Base-by-base conservation (phyloP, 2,797 vertebrate species). In the Zalophus californianus region DNA sequence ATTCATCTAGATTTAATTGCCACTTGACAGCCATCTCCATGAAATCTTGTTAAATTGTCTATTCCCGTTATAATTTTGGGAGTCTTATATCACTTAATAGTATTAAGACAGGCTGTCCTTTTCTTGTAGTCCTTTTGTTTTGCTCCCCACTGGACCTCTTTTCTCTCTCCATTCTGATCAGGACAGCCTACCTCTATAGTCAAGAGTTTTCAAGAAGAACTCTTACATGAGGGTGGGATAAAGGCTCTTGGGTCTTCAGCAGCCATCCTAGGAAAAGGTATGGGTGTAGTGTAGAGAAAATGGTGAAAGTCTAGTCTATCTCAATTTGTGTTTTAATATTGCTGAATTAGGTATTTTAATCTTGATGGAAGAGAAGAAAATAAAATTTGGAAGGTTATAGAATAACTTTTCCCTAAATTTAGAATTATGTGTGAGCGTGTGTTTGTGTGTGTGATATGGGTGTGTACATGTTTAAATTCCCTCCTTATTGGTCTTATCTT, bases 401-500 rank as follows among this genome's bases (percentile, higher is more conserved):
- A 56, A 70, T 70, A 92, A 86, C 2, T 75, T 85, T 79, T 79
- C n/a, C 56, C 14, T 18, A 48, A 80, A 96, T 72, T 86, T 52
- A 89, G 60, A 94, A 75, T 79, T 89, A n/a, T 38, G n/a, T 85
- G 27, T 90, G 62, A 41, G 4, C 80, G 2, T 86, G 48, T 82
- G 44, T 23, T 5, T 35, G 2, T 68, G 41, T 68, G 29, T 60
- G 15, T 27, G 32, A 35, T 68, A 35, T 32, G n/a, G 32, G 20
- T 92, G 32, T 54, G 60, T 41, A 18, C 70, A 41, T 86, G 54
- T 87, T 92, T 89, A 95, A 92, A 11, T 93, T 84, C 44, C 54
- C 5, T 95, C 62, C 98, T 97, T 94, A 96, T 96, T 97, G 93
- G 83, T 98, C 97, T 98, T 98, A 98, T 98, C 93, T 97, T 96